phyloP scores from a whole-genome alignment of 2,888 invertebrate genomes.

The Torymus tubicola region DNA sequence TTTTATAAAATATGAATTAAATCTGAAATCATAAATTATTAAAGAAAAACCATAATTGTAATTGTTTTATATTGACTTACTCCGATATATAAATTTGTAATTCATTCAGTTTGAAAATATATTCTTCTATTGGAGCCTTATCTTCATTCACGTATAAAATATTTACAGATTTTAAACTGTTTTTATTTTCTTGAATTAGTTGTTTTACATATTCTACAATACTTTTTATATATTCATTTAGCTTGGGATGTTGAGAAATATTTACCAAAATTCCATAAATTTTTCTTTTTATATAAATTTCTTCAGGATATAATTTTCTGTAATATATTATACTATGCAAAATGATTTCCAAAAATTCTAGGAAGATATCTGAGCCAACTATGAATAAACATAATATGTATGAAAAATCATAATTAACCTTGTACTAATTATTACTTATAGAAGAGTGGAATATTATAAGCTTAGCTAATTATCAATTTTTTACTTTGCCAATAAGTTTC shows the following conservation, averaged over 20 bases:
- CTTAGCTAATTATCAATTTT: too few species aligned
- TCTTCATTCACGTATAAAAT: constrained; percentile 78
- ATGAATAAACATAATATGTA: constrained; percentile 58
- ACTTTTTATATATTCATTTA: constrained; percentile 79
- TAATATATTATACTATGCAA: constrained; percentile 82
- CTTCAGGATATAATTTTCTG: constrained; percentile 81
- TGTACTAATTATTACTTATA: too few species aligned
- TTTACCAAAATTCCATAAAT: constrained; percentile 82
- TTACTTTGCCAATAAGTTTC: too few species aligned
- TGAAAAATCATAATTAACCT: background rate
- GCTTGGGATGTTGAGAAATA: constrained; percentile 81
- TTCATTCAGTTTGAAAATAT: constrained; percentile 76
- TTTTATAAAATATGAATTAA: constrained; percentile 81
- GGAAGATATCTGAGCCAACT: constrained; percentile 79
- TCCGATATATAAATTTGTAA: constrained; percentile 63
- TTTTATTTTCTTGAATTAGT: constrained; percentile 77
- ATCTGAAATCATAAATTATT: constrained; percentile 61
- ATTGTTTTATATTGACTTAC: constrained; percentile 64
- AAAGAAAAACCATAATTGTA: constrained; percentile 7
- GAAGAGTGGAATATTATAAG: too few species aligned
- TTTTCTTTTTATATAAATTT: constrained; percentile 81
- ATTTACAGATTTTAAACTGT: constrained; percentile 78
- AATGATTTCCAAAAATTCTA: constrained; percentile 83
- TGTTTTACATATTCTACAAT: constrained; percentile 66
- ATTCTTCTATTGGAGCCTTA: constrained; percentile 75